Base-by-base conservation (phyloP, 1,140 invertebrate species). In the Sycophila sp. region DNA sequence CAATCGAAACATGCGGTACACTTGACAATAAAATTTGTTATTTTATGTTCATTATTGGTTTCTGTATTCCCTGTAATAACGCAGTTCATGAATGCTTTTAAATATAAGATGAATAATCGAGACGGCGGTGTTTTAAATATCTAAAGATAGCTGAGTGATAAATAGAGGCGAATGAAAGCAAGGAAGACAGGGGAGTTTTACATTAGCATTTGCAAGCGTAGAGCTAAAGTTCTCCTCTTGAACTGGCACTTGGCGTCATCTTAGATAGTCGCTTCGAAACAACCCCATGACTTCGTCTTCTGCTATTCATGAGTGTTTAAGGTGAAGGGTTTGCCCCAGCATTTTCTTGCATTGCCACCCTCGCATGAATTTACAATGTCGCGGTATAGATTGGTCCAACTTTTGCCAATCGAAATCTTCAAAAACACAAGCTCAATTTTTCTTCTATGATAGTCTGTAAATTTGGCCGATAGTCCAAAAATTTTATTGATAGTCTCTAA, bases 341-440 rank as follows among this genome's bases (percentile, higher is more conserved):
- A 17, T 45, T 56, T 70, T 63, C 68, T 70, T 70, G 47, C 62
- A 42, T 69, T 62, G n/a, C 38, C 59, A 26, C 58, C 60, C 45
- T 49, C 68, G 53, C 69, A 81, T 82, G 79, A 81, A 82, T 82
- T 81, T 75, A 74, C 78, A 79, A 80, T 79, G 10, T 24, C 26
- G n/a, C n/a, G 22, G 17, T 38, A 47, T 11, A 7, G 11, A 56
- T 55, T 40, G 22, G 28, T 59, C 13, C 11, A n/a, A 36, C 40
- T 4, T 42, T n/a, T n/a, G n/a, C n/a, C n/a, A n/a, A n/a, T n/a
- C n/a, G n/a, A n/a, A n/a, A n/a, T n/a, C n/a, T n/a, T n/a, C n/a
- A n/a, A n/a, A n/a, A n/a, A n/a, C n/a, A n/a, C n/a, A n/a, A n/a
- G n/a, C n/a, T n/a, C n/a, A n/a, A n/a, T n/a, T n/a, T n/a, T n/a